Conservation (phyloP, 2,888 invertebrate species). For the Morpho deidamia region DNA sequence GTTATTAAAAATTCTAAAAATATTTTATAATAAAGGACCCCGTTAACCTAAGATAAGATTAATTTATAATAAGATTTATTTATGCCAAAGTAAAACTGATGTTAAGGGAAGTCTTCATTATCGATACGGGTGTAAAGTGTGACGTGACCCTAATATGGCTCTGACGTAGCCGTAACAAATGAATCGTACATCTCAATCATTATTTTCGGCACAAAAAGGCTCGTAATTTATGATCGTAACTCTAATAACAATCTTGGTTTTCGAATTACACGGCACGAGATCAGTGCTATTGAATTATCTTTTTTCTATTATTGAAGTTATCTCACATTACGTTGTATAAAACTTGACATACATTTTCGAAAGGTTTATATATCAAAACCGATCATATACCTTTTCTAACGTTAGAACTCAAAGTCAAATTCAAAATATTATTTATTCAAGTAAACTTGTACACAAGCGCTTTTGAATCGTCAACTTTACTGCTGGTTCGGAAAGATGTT, state of each 20-base stretch:
- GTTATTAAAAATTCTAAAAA: conserved; percentile 41
- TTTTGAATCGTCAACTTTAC: too few species aligned
- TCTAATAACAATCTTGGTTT: conserved; percentile 21
- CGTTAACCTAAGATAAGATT: too few species aligned
- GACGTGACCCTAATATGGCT: conserved; percentile 46
- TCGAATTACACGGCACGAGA: conserved; percentile 14
- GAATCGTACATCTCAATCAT: conserved; percentile 33
- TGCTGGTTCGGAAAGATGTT: too few species aligned
- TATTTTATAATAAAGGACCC: too few species aligned
- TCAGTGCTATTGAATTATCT: conserved; percentile 8
- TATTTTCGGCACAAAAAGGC: conserved; percentile 22
- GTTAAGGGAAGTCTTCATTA: conserved; percentile 69
- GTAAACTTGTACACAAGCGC: too few species aligned
- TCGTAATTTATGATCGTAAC: conserved; percentile 21
- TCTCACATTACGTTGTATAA: not conserved
- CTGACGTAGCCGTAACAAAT: conserved; percentile 53
- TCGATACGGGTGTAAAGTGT: conserved; percentile 17
- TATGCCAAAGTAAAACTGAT: conserved; percentile 69
- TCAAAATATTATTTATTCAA: too few species aligned
- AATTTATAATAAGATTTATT: conserved; percentile 61
- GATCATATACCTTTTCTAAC: too few species aligned
- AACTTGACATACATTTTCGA: not conserved
- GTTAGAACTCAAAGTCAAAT: too few species aligned
- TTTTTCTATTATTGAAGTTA: not conserved
- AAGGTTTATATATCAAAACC: not conserved